These are phyloP conservation scores for Phyto melanocephala DNA, from an alignment of 2,888 invertebrate species.

Conservation along the genomic window DNA sequence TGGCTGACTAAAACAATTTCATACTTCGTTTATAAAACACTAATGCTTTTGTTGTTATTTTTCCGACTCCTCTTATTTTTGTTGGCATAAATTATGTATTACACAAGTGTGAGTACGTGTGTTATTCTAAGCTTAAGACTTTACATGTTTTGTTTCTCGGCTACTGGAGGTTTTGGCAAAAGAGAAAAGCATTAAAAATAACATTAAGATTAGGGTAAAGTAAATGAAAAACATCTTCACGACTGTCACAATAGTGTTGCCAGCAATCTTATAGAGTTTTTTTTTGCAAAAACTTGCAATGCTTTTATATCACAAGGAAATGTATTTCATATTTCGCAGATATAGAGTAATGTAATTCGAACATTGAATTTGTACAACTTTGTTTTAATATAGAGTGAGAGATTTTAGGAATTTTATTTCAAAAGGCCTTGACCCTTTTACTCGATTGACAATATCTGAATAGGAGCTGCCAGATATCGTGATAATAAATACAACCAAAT, in stretches of 20 bases:
- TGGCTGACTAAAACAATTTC: constrained; percentile 70
- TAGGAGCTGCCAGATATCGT: no score
- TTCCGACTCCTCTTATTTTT: constrained; percentile 2
- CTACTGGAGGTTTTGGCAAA: background rate
- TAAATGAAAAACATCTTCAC: background rate
- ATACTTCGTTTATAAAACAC: constrained; percentile 41
- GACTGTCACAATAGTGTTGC: background rate
- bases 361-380: no score
- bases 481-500: no score
- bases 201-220: background rate
- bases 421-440: no score
- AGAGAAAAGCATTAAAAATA: background rate
- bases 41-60: constrained; percentile 35
- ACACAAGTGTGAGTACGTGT: constrained; percentile 65
- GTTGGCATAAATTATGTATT: constrained; percentile 74
- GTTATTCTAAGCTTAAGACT: constrained; percentile 50
- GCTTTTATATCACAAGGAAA: no score
- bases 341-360: no score
- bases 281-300: no score
- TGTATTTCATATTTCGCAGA: no score
- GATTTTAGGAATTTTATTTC: no score
- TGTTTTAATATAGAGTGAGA: no score
- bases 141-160: background rate
- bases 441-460: no score
- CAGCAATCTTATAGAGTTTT: no score